These are phyloP conservation scores for Acanthosepion pharaonis DNA, from an alignment of 2,888 invertebrate species.

Conservation along the genomic window DNA sequence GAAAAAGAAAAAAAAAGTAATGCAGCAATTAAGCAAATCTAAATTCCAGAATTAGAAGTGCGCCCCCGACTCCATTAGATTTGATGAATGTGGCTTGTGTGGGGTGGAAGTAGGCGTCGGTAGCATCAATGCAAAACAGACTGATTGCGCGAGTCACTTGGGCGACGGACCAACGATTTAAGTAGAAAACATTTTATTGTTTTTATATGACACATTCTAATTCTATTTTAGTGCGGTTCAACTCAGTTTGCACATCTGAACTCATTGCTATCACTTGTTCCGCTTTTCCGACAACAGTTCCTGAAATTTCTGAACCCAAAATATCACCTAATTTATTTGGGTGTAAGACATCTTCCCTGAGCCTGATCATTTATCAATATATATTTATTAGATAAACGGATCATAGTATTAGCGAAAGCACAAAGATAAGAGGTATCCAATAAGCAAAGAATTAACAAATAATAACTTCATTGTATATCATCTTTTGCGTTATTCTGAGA, in stretches of 20 bases:
- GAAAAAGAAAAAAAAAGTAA: not conserved
- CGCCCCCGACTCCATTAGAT: not conserved
- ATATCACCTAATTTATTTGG: no score
- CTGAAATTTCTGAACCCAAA: no score
- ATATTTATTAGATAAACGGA: no score
- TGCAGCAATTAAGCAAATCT: not conserved
- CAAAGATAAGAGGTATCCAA: no score
- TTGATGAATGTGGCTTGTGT: not conserved
- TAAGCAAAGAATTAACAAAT: no score
- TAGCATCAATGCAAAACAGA: not conserved
- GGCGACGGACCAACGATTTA: not conserved
- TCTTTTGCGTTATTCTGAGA: no score
- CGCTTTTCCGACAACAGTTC: not conserved
- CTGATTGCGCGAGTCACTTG: not conserved
- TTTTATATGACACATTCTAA: not conserved
- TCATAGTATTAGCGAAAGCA: no score
- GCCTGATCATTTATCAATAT: no score
- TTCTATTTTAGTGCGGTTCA: not conserved
- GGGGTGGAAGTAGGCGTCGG: not conserved
- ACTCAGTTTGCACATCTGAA: not conserved
- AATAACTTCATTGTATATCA: no score
- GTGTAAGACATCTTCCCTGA: no score
- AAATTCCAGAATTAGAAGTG: not conserved
- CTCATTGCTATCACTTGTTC: not conserved
- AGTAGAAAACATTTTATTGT: not conserved